Conservation (phyloP, 2,113 vertebrate species). For the Argyrosomus japonicus region DNA sequence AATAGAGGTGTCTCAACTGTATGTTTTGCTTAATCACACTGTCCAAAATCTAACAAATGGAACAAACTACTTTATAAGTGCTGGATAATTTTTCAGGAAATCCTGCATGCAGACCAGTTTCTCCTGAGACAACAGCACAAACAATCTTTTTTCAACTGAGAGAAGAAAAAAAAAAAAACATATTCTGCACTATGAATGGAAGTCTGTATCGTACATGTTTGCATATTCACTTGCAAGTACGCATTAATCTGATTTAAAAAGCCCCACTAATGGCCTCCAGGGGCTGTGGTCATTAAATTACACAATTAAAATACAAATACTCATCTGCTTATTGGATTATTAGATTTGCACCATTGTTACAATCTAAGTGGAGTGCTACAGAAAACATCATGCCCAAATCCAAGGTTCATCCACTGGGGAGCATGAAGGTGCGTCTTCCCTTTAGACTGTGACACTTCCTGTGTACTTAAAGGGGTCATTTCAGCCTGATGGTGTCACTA, state of each 20-base stretch:
- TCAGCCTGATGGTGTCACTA: neutral
- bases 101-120: conserved; percentile 11
- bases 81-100: conserved; percentile 19
- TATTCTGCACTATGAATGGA: neutral
- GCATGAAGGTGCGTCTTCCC: neutral
- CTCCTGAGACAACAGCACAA: conserved; percentile 30
- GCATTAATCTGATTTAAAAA: neutral
- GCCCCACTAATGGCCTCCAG: neutral
- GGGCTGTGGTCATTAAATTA: neutral
- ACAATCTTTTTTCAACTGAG: conserved; percentile 9
- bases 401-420: neutral
- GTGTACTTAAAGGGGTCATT: neutral
- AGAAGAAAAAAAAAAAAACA: neutral
- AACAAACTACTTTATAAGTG: conserved; percentile 50
- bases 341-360: neutral
- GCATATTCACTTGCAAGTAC: neutral
- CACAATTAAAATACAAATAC: neutral
- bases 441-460: neutral
- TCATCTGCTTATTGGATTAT: neutral
- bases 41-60: conserved; percentile 47
- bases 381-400: neutral
- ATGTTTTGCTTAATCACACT: conserved; percentile 34
- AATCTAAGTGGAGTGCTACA: neutral
- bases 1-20: conserved; percentile 11
- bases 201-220: neutral